Conservation (phyloP, 37 sponge, comb jelly and placozoan genomes). For the Halichondria panicea region DNA sequence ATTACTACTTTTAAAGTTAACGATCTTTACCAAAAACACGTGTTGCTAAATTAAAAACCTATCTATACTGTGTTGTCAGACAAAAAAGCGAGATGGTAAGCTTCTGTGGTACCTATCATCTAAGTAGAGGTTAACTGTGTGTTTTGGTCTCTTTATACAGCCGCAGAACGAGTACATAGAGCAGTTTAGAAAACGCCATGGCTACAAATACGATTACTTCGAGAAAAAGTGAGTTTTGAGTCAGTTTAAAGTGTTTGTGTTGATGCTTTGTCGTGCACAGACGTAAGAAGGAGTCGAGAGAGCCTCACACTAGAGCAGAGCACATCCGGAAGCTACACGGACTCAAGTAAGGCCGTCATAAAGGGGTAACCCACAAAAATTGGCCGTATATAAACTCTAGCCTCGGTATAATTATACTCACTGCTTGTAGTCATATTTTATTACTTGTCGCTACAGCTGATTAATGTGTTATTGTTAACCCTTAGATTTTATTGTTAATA, state of each 20-base stretch:
- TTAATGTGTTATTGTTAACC: too few relatives aligned
- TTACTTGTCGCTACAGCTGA: too few relatives aligned
- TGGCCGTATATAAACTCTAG: too few relatives aligned
- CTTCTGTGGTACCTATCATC: not conserved
- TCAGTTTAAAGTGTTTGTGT: not conserved
- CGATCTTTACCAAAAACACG: too few relatives aligned
- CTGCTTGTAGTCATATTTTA: too few relatives aligned
- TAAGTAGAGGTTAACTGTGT: not conserved
- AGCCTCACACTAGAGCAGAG: constrained; percentile 74
- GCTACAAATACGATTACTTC: constrained; percentile 87
- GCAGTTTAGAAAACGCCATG: constrained; percentile 85
- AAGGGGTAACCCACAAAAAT: too few relatives aligned
- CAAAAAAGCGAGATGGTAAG: not conserved
- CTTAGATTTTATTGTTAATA: too few relatives aligned
- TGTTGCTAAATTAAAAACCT: too few relatives aligned
- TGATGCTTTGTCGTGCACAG: constrained; percentile 22
- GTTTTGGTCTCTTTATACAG: constrained; percentile 40
- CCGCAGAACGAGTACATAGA: constrained; percentile 99
- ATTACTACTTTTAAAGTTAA: too few relatives aligned
- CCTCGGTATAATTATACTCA: too few relatives aligned
- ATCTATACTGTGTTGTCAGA: not conserved
- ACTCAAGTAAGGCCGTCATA: constrained; percentile 95
- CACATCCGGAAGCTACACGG: constrained; percentile 92
- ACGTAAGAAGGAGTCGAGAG: constrained; percentile 89
- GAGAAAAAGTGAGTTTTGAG: constrained; percentile 83